phyloP scores from a whole-genome alignment of 2,888 invertebrate species.

The Parnassius smintheus region DNA sequence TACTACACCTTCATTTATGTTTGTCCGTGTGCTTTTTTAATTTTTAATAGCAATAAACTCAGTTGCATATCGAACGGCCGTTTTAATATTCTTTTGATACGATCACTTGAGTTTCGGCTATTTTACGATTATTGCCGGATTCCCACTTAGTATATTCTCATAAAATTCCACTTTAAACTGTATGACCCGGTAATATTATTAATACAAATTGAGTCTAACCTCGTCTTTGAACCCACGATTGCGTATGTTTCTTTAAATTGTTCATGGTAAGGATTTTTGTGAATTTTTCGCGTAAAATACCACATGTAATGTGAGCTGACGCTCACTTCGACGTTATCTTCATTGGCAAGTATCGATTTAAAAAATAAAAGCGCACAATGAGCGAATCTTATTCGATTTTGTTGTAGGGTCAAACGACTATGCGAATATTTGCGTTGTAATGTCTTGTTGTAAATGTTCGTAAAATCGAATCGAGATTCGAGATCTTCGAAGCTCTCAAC shows the following conservation, averaged over 20 bases:
- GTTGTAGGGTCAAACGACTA: constrained; percentile 46
- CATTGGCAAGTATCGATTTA: constrained; percentile 39
- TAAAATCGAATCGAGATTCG: constrained; percentile 26
- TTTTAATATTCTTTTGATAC: constrained; percentile 5
- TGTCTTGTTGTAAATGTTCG: background rate
- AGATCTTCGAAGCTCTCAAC: constrained; percentile 27
- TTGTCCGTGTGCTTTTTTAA: background rate
- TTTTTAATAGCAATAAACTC: constrained; percentile 31
- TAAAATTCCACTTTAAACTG: constrained; percentile 29
- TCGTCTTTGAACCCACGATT: constrained; percentile 38
- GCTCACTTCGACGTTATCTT: constrained; percentile 49
- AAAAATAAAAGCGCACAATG: constrained; percentile 42
- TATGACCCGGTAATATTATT: constrained; percentile 36
- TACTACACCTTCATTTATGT: constrained; percentile 36
- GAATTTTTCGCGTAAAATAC: constrained; percentile 48
- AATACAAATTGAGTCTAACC: constrained; percentile 37
- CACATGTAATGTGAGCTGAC: constrained; percentile 48
- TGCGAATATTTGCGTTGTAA: constrained; percentile 16
- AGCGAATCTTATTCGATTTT: constrained; percentile 42
- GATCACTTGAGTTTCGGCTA: constrained; percentile 11
- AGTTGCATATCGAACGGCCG: constrained; percentile 23
- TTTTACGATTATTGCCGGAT: constrained; percentile 22
- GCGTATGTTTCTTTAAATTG: constrained; percentile 45
- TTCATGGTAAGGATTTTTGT: constrained; percentile 40
- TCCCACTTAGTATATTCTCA: constrained; percentile 11